Percentiles rank a stretch among this genome's conserved stretches.
phyloP scores from a whole-genome alignment of 2,113 vertebrate genomes.

The Brachypodius melanocephalos region DNA sequence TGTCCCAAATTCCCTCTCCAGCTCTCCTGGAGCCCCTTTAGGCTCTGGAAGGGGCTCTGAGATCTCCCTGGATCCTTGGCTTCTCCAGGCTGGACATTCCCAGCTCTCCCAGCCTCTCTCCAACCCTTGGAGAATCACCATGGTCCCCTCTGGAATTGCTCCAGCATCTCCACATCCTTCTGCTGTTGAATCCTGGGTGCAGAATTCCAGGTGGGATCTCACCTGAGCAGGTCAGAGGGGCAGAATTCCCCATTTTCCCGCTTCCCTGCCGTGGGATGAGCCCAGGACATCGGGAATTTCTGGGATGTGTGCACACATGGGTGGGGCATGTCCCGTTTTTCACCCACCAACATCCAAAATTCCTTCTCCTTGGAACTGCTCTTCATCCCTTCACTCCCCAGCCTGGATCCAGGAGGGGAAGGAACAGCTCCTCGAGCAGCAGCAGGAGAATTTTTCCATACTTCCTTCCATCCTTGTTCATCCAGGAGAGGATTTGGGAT shows the following conservation, averaged over 20 bases:
- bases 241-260: background rate
- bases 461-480: background rate
- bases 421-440: background rate
- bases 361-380: background rate
- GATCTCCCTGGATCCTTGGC: accelerated
- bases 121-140: accelerated
- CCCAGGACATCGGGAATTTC: background rate
- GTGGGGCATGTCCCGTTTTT: accelerated
- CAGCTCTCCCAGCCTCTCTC: background rate
- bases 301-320: accelerated
- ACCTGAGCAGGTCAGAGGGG: background rate
- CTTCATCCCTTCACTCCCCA: background rate
- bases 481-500: background rate
- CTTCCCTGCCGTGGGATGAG: accelerated
- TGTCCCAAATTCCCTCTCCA: background rate
- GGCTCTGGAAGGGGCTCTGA: background rate
- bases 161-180: accelerated
- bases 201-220: background rate
- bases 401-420: background rate
- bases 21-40: background rate
- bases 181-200: accelerated
- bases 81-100: background rate
- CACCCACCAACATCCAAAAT: background rate
- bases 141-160: accelerated
- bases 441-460: background rate